These are phyloP conservation scores for Stichopus chloronotus DNA, from an alignment of 35 echinoderm and acorn worm genomes.

Conservation along the genomic window DNA sequence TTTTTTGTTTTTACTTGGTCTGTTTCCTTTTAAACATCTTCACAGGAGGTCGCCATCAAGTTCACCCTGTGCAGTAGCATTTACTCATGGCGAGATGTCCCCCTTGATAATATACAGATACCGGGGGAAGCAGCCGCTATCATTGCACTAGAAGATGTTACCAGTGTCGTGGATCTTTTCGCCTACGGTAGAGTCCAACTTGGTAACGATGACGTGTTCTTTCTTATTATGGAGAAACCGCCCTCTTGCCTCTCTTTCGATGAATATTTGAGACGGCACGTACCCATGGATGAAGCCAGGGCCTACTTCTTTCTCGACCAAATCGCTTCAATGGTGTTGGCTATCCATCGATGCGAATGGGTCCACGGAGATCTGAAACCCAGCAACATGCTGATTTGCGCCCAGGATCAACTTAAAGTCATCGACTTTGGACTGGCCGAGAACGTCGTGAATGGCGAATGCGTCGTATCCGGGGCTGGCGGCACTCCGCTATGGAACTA, in stretches of 20 bases:
- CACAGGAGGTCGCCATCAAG: conserved; percentile 7
- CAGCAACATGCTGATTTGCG: background rate
- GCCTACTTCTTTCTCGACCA: background rate
- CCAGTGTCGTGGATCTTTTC: background rate
- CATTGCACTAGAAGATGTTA: background rate
- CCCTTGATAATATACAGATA: background rate
- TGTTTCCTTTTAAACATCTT: background rate
- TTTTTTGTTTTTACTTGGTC: background rate
- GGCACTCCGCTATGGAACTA: conserved; percentile 33
- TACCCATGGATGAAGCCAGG: background rate
- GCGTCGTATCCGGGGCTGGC: background rate
- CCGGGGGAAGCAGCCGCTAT: background rate
- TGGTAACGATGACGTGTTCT: background rate
- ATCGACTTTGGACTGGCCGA: conserved; percentile 19
- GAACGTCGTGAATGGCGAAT: conserved; percentile 1
- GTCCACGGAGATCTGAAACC: conserved; percentile 27
- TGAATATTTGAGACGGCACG: background rate
- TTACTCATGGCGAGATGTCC: background rate
- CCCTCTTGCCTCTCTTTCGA: background rate
- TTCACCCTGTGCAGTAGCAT: no score
- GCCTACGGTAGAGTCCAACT: background rate
- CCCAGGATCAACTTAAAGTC: background rate
- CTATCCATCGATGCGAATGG: conserved; percentile 14
- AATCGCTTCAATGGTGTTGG: background rate
- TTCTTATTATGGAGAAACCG: conserved; percentile 34